Base-by-base conservation (phyloP, 2,797 vertebrate genomes). In the Clarias pachynema region DNA sequence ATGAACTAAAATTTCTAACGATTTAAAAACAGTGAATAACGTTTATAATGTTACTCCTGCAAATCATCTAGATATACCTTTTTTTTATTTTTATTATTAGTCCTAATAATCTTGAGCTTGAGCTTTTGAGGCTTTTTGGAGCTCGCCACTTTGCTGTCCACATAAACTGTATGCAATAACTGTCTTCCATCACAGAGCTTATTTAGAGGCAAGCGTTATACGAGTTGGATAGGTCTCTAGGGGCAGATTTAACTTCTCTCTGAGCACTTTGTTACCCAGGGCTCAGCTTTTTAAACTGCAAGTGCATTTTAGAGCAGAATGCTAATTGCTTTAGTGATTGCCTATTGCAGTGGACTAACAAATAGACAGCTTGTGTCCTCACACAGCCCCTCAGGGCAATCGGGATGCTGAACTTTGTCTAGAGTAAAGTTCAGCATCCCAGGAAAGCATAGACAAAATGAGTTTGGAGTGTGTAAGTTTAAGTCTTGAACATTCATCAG, bases 111-210 rank as follows among this genome's bases (percentile, higher is more conserved):
- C 63, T 63, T 53, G 44, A 68, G 81, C 26, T 77, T 74, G 75
- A 82, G 75, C 29, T 77, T 78, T 72, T 79, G 75, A 85, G 72
- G 84, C 68, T 56, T 85, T 88, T 59, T 34, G 74, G 79, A 89
- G 90, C 92, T 89, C 89, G 89, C 86, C 83, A 70, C 88, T 93
- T 91, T 93, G 93, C 89, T 74, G 92, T 90, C 88, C 90, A 88
- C 79, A 90, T 93, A 94, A 95, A 93, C 92, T 95, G 94, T 89
- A 93, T 92, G 87, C 94, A 94, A 93, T 87, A 90, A 89, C 91
- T 86, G 89, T 90, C 94, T 90, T 93, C 93, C 85, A 89, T 87
- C 29, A 85, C 88, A 87, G 79, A 83, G 81, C 87, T 87, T 94
- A 93, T 94, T 93, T 93, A 92, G 90, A 92, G 91, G 92, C 82